These are phyloP conservation scores for Masnerella sp. DNA, from an alignment of 2,888 invertebrate species.

Conservation along the genomic window DNA sequence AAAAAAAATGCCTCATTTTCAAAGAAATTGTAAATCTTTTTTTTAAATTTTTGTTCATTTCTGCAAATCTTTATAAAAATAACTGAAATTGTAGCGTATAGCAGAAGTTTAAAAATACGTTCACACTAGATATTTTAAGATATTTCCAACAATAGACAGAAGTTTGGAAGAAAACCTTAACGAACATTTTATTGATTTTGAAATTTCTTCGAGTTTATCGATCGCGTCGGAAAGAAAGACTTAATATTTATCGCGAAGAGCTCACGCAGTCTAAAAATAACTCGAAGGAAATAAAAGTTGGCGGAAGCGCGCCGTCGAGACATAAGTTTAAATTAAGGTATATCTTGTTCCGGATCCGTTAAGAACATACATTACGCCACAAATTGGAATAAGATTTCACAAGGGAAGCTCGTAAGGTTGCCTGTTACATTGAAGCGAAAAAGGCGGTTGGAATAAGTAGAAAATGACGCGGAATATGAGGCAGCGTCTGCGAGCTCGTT, in stretches of 20 bases:
- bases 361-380: slow-evolving; percentile 42
- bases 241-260: slow-evolving; percentile 16
- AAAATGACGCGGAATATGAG: slow-evolving; percentile 33
- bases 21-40: too few species aligned
- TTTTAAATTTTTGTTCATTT: too few species aligned
- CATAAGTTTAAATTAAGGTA: slow-evolving; percentile 56
- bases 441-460: slow-evolving; percentile 38
- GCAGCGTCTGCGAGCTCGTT: slow-evolving; percentile 13
- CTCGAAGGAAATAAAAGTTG: slow-evolving; percentile 37
- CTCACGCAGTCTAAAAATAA: slow-evolving; percentile 35
- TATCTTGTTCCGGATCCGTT: slow-evolving; percentile 50
- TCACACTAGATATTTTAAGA: too few species aligned
- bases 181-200: too few species aligned
- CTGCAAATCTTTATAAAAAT: too few species aligned
- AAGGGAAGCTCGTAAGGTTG: slow-evolving; percentile 39
- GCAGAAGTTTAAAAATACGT: too few species aligned
- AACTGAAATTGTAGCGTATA: too few species aligned
- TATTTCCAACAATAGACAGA: too few species aligned
- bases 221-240: too few species aligned
- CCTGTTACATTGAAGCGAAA: slow-evolving; percentile 17
- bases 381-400: slow-evolving; percentile 56
- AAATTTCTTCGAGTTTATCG: background rate
- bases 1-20: too few species aligned
- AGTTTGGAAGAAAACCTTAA: too few species aligned
- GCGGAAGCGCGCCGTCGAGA: slow-evolving; percentile 26